Evolutionary conservation across 2,888 invertebrate species (phyloP), one percentile per base, ranked within the genome.

Genomic region (Caprella mutica): DNA sequence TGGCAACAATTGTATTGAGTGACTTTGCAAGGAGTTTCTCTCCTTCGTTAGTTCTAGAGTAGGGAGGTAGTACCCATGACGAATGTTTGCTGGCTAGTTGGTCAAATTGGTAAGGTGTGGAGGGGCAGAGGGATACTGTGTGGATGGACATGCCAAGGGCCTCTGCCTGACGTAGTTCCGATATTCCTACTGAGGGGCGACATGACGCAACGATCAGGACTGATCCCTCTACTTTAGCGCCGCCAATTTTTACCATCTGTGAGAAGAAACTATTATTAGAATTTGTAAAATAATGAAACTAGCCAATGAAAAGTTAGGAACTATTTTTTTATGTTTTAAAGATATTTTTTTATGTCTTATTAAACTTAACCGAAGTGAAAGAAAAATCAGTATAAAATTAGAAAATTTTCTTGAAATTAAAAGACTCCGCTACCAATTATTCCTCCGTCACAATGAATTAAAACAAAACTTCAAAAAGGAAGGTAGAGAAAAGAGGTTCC

Each of bases 161-260:
- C 24, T 24, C 24, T n/a, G 23, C 33, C 24, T 44, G 23, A 38
- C 27, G 43, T n/a, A 19, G 44, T 24, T 52, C 42, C 12, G 33
- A 9, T 1, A 29, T 30, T 5, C 56, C 30, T 2, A 59, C 55
- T 5, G 9, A 8, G 14, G 63, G 63, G 9, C 43, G 42, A 24
- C 63, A 63, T 1, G 59, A 59, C 21, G 55, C 52, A 51, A 63
- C 17, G 23, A 63, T 35, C 17, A 63, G 21, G 14, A 59, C 48
- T 1, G 56, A 59, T 9, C 46, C 35, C 3, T 55, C 63, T 12
- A 51, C 46, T 12, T 21, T 46, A 8, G 54, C 57, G n/a, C 57
- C 59, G 4, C 57, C 57, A 19, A n/a, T n/a, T n/a, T n/a, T n/a
- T n/a, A n/a, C n/a, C n/a, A n/a, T n/a, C n/a, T n/a, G n/a, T n/a